Evolutionary conservation across 2,888 invertebrate genomes (phyloP).

Genomic region (Colostygia pectinataria): DNA sequence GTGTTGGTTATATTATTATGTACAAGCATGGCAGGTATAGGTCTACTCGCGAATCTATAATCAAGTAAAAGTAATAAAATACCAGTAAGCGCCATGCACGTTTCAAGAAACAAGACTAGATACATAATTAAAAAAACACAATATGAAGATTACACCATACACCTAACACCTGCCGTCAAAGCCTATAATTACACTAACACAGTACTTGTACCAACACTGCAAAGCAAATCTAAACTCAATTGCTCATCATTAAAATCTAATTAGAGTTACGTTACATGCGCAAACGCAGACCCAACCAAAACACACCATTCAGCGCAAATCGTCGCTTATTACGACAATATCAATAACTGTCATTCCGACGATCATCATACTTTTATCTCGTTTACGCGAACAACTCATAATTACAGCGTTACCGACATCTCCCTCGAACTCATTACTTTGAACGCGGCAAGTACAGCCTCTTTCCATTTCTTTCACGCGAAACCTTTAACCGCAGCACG

Average conservation of each 20-base stretch:
- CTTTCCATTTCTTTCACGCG: slow-evolving; percentile 72
- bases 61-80: slow-evolving; percentile 26
- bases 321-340: slow-evolving; percentile 69
- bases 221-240: slow-evolving; percentile 45
- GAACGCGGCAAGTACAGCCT: slow-evolving; percentile 56
- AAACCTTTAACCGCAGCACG: slow-evolving; percentile 48
- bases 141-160: slow-evolving; percentile 18
- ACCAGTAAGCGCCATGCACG: slow-evolving; percentile 16
- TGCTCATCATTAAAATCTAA: slow-evolving; percentile 71
- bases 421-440: slow-evolving; percentile 77
- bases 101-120: slow-evolving; percentile 25
- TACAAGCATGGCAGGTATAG: not conserved
- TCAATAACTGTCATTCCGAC: slow-evolving; percentile 79
- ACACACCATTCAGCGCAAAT: slow-evolving; percentile 59
- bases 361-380: slow-evolving; percentile 77
- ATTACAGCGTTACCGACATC: slow-evolving; percentile 73
- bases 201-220: not conserved
- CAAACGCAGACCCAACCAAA: slow-evolving; percentile 49
- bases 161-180: slow-evolving; percentile 26
- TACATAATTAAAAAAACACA: slow-evolving; percentile 6
- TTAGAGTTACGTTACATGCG: slow-evolving; percentile 61
- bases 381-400: slow-evolving; percentile 73
- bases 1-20: slow-evolving; percentile 1
- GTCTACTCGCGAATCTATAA: slow-evolving; percentile 10
- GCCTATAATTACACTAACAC: slow-evolving; percentile 14